Evolutionary conservation across 2,888 invertebrate species (phyloP), one percentile per base, ranked within the genome.

Genomic region (Xestia xanthographa): DNA sequence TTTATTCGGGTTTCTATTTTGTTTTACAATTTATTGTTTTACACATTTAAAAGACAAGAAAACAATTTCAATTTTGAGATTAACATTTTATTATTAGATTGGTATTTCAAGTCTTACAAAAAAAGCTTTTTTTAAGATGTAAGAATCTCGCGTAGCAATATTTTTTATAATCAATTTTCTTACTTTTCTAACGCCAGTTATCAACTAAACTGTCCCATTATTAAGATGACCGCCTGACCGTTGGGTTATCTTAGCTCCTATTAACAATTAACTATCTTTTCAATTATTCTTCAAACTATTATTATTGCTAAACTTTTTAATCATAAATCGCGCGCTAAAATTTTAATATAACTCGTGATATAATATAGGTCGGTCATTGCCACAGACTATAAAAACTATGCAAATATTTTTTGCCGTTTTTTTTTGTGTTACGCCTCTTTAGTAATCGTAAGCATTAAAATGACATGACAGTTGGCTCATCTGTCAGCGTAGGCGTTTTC

Each of bases 361-460:
- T 34, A 34, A 34, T 34, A 74, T 83, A 78, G 83, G 86, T 83
- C 86, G 83, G 83, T 83, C 83, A 86, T 71, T 62, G 86, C 53
- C 83, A 41, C 20, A 63, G 26, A 29, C n/a, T 41, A 68, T 14
- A 58, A 73, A 66, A 72, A 62, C 48, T 22, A 50, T 34, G 63
- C 63, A 60, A 72, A 58, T 22, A 65, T 71, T 70, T 69, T 72
- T 82, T 84, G 69, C 41, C 0, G 4, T 20, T 6, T 0, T 65
- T 82, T 82, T 82, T 20, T 53, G 29, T 34, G 81, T 48, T 34
- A 69, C 66, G 70, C 69, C 80, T 70, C 60, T 34, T 82, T 66
- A 41, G 65, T 72, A 79, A 86, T 79, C 65, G 67, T 66, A 56
- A 62, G 62, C 70, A 75, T 79, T 82, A 65, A 56, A 76, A 20